These are phyloP conservation scores for Actinernus sp. DNA, from an alignment of 92 coral and sea anemone genomes.

Conservation along the genomic window DNA sequence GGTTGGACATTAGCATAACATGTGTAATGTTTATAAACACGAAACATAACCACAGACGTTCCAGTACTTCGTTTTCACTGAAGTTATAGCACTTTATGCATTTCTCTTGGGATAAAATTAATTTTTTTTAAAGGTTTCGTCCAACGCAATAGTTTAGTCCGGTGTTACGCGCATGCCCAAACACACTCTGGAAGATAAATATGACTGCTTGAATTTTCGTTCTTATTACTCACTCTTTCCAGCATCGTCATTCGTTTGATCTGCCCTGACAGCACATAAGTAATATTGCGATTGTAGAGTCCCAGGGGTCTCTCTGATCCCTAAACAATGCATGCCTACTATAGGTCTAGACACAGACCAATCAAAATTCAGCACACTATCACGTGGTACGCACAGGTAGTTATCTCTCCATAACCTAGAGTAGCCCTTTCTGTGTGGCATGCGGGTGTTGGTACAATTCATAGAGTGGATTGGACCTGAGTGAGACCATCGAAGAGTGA, in stretches of 20 bases:
- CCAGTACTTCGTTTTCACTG: too few relatives aligned
- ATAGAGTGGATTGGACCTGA: slow-evolving; percentile 32
- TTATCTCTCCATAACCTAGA: slow-evolving; percentile 46
- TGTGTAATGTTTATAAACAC: too few relatives aligned
- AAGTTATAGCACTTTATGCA: too few relatives aligned
- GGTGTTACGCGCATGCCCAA: too few relatives aligned
- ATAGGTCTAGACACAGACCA: slow-evolving; percentile 50
- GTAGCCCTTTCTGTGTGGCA: slow-evolving; percentile 27
- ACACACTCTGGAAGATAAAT: too few relatives aligned
- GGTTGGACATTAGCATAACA: too few relatives aligned
- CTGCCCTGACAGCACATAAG: slow-evolving; percentile 16
- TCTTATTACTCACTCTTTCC: neutral
- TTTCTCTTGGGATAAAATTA: too few relatives aligned
- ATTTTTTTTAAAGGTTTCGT: too few relatives aligned
- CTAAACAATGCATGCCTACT: slow-evolving; percentile 21
- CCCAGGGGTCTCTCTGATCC: neutral
- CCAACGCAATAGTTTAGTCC: too few relatives aligned
- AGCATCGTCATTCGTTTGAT: neutral
- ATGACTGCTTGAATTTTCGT: too few relatives aligned
- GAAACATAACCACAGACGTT: too few relatives aligned
- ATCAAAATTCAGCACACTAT: slow-evolving; percentile 43
- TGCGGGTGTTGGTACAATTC: slow-evolving; percentile 38
- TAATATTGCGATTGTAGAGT: slow-evolving; percentile 10
- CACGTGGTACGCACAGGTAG: slow-evolving; percentile 57
- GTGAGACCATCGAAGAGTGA: slow-evolving; percentile 69